Evolutionary conservation across 2,888 invertebrate genomes (phyloP), one percentile per base, ranked within the genome.

Genomic region (Hartigia nigra): DNA sequence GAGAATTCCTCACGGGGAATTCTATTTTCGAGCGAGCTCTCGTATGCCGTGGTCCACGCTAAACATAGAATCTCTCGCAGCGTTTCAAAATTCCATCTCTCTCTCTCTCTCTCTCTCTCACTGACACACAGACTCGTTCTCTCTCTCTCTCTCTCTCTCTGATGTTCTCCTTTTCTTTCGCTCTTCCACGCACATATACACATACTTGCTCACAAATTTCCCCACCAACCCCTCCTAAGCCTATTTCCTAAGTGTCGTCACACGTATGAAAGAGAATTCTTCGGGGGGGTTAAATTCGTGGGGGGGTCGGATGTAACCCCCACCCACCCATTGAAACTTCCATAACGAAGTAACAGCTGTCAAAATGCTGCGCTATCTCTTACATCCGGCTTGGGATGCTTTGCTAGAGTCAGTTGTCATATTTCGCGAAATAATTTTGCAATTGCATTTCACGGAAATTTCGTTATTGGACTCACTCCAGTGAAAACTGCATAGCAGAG

Each of bases 1-100:
- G 31, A 34, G 72, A 72, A 86, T 84, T 84, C 84, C 79, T 81
- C 83, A 82, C 84, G 81, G 86, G 86, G 86, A 84, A 88, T 87
- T 90, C 91, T 91, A 91, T 91, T 91, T 91, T 89, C 81, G 89
- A 88, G 86, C 87, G 87, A 87, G 86, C 86, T 87, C 88, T 85
- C 86, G 86, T 82, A 85, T 86, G 87, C 84, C 86, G 81, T 74
- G 76, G 74, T 79, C 69, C 80, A 81, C 82, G 82, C 89, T 89
- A 89, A 89, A 89, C 86, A 89, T 89, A 89, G 88, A 84, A 74
- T 76, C 72, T 76, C 80, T 79, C 81, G 80, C 75, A 74, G 75
- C 79, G 79, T 78, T 81, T 80, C 81, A 81, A 82, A 81, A 81
- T 82, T 82, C 82, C 80, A 80, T 77, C 75, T 72, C 78, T 74